Percentiles rank a stretch among this genome's conserved stretches.
These are phyloP conservation scores for Erethizon dorsatum DNA, from an alignment of 2,797 vertebrate species.

Conservation along the genomic window DNA sequence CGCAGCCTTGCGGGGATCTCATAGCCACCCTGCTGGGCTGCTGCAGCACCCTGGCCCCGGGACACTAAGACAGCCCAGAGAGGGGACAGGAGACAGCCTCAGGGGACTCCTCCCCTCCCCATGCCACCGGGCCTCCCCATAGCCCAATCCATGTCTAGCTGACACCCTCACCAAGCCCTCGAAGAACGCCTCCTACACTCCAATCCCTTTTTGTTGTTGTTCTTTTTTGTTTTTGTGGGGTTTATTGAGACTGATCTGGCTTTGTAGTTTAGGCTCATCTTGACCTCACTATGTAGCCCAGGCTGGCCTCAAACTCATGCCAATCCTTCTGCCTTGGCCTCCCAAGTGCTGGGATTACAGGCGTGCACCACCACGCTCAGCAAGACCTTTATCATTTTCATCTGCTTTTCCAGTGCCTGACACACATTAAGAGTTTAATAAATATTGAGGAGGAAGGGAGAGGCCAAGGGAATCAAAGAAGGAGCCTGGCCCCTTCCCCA, in stretches of 20 bases:
- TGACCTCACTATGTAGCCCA: neutral
- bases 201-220: neutral
- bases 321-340: neutral
- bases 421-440: neutral
- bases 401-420: neutral
- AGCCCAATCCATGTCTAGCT: neutral
- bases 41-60: conserved; percentile 95
- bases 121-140: neutral
- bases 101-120: neutral
- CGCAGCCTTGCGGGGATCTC: conserved; percentile 97
- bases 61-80: conserved; percentile 90
- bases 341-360: neutral
- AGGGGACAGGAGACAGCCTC: neutral
- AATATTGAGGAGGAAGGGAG: neutral
- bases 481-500: neutral
- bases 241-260: neutral
- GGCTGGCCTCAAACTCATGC: neutral
- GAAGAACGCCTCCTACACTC: neutral
- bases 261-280: neutral
- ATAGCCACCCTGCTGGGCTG: conserved; percentile 98
- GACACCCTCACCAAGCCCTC: neutral
- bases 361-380: neutral
- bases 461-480: neutral
- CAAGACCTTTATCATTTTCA: neutral
- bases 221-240: neutral